These are phyloP conservation scores for Coelopa frigida DNA, from an alignment of 1,140 invertebrate species.

Conservation along the genomic window DNA sequence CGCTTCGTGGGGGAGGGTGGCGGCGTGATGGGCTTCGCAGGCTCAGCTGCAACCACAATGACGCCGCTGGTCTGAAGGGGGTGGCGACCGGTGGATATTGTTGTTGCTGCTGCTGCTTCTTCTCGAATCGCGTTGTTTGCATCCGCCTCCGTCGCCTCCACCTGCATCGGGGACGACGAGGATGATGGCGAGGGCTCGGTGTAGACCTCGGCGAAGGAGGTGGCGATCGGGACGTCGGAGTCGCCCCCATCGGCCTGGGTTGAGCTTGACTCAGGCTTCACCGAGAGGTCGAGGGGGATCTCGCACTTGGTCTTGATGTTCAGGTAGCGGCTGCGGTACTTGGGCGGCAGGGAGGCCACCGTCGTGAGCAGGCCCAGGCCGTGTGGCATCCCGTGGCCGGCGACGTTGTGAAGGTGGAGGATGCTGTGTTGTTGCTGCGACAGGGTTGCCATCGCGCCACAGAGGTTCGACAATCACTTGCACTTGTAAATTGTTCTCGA, in stretches of 20 bases:
- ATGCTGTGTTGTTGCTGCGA: conserved; percentile 26
- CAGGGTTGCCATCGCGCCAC: conserved; percentile 26
- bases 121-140: neutral
- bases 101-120: conserved; percentile 2
- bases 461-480: neutral
- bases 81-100: conserved; percentile 11
- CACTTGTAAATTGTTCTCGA: neutral
- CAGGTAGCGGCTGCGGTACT: conserved; percentile 43
- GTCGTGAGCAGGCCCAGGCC: conserved; percentile 40
- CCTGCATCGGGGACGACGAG: neutral
- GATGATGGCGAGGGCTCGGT: conserved; percentile 19
- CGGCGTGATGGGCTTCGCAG: conserved; percentile 1
- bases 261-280: conserved; percentile 47
- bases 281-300: conserved; percentile 50
- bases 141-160: neutral
- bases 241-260: conserved; percentile 3
- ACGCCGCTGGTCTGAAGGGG: conserved; percentile 2
- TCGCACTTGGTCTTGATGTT: conserved; percentile 40
- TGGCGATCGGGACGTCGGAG: conserved; percentile 26
- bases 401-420: conserved; percentile 27
- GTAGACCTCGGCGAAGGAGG: conserved; percentile 30
- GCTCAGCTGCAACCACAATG: neutral
- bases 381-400: conserved; percentile 21
- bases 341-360: conserved; percentile 41
- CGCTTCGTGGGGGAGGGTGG: conserved; percentile 3